phyloP scores from a whole-genome alignment of 2,113 vertebrate genomes.

The Donacobius atricapilla region DNA sequence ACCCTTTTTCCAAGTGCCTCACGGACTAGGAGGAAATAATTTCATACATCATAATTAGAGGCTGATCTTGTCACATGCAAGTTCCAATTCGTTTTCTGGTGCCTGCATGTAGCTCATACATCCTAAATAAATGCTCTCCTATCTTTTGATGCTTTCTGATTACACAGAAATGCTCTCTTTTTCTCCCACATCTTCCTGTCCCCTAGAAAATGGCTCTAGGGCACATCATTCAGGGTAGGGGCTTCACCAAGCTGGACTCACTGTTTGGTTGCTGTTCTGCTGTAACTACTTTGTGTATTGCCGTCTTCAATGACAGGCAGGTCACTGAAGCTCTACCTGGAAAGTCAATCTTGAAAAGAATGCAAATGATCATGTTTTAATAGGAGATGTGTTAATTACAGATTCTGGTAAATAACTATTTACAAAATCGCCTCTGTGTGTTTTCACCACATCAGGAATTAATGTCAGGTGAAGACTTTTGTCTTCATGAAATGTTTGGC shows the following conservation, averaged over 20 bases:
- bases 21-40: not conserved
- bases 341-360: not conserved
- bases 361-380: not conserved
- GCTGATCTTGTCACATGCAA: not conserved
- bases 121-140: not conserved
- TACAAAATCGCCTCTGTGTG: not conserved
- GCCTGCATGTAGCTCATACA: not conserved
- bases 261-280: fast-evolving
- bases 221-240: not conserved
- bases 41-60: not conserved
- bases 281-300: not conserved
- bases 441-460: not conserved
- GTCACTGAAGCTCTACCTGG: not conserved
- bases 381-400: not conserved
- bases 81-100: not conserved
- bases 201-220: not conserved
- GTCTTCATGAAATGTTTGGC: not conserved
- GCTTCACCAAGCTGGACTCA: fast-evolving
- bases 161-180: not conserved
- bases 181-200: not conserved
- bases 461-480: not conserved
- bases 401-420: not conserved
- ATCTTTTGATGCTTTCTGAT: not conserved
- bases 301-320: not conserved
- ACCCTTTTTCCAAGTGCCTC: not conserved